Percentiles rank a stretch among this genome's conserved stretches.
These are phyloP conservation scores for Drosophila peninsularis DNA, from an alignment of 2,888 invertebrate genomes.

Conservation along the genomic window DNA sequence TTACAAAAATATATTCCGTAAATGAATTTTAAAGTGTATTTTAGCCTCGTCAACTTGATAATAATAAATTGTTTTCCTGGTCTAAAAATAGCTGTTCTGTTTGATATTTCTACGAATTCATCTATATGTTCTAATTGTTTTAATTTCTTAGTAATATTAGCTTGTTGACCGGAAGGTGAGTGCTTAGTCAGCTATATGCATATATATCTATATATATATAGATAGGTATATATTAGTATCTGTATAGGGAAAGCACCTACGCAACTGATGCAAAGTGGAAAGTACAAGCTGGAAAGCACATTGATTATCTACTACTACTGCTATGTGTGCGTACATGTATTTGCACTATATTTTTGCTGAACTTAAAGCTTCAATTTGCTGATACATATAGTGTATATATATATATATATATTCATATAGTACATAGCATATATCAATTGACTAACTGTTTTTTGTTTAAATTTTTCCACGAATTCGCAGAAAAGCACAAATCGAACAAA, in stretches of 20 bases:
- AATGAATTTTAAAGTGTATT: slow-evolving; percentile 5
- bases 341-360: neutral
- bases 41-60: neutral
- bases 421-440: neutral
- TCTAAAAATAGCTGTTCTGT: neutral
- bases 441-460: slow-evolving; percentile 1
- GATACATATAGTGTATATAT: neutral
- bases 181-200: too few relatives aligned
- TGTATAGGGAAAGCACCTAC: too few relatives aligned
- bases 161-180: neutral
- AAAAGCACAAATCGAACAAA: slow-evolving; percentile 29
- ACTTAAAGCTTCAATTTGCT: neutral
- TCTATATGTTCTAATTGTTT: neutral
- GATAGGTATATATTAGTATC: neutral
- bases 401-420: neutral
- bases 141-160: neutral
- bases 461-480: slow-evolving; percentile 43
- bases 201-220: neutral
- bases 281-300: neutral
- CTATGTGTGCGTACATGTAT: too few relatives aligned
- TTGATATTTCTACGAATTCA: neutral
- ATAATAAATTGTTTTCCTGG: neutral
- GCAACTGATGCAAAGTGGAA: neutral
- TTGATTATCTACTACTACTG: neutral
- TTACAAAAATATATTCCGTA: too few relatives aligned